Conservation (phyloP, 1,140 invertebrate species). For the Polypedilum pembai region DNA sequence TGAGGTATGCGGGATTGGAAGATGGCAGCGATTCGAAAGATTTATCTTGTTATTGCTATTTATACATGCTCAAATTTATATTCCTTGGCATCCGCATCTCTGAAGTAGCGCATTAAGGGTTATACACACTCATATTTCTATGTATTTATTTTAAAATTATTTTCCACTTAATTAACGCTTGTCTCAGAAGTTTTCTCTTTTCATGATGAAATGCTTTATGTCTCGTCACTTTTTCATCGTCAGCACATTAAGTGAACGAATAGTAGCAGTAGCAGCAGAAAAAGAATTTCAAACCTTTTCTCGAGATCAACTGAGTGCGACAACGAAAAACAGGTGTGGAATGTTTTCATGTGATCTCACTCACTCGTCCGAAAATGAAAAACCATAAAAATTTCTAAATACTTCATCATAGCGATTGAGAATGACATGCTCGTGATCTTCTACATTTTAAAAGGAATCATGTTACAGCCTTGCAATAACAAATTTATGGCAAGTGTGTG, state of each 20-base stretch:
- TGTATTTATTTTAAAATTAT: constrained; percentile 15
- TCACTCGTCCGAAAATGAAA: neutral
- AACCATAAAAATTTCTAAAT: constrained; percentile 20
- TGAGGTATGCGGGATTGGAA: neutral
- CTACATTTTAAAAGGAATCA: constrained; percentile 10
- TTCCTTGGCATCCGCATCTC: neutral
- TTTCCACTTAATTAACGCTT: constrained; percentile 12
- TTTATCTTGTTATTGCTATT: constrained; percentile 14
- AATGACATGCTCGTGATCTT: neutral
- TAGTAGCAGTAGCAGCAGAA: neutral
- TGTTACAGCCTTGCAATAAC: neutral
- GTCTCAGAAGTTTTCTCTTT: neutral
- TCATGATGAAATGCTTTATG: neutral
- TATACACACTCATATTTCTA: neutral
- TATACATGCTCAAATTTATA: neutral
- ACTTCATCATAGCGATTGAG: constrained; percentile 1
- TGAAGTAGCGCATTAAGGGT: neutral
- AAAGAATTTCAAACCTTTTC: neutral
- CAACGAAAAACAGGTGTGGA: neutral
- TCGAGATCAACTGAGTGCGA: neutral
- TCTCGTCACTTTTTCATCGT: constrained; percentile 16
- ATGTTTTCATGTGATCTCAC: constrained; percentile 8
- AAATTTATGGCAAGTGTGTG: neutral
- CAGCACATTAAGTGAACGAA: neutral
- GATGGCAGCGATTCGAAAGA: neutral